Base-by-base conservation (phyloP, 2,888 invertebrate genomes). In the Glaucopsyche alexis region DNA sequence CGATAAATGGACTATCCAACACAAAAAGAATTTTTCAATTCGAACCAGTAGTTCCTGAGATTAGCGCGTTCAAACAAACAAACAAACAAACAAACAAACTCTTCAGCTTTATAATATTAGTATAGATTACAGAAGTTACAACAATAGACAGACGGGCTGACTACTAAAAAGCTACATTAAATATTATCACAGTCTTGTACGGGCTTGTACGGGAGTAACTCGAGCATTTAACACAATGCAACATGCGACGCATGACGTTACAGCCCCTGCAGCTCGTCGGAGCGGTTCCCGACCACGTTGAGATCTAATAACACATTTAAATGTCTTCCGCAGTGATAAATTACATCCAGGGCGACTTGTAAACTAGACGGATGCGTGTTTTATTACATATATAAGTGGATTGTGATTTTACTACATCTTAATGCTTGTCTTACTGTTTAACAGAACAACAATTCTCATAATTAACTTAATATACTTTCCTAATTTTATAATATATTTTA, bases 361-460 rank as follows among this genome's bases (percentile, higher is more conserved):
- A 29, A 60, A 60, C 60, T 60, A 60, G 60, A 60, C 60, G 29
- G 60, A 60, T 29, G 60, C 29, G 29, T 11, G 60, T 60, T 60
- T 60, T 60, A 60, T 19, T 60, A 38, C 13, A 29, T 60, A 38
- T 7, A 29, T 55, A 55, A 38, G 19, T 29, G 60, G 60, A 60
- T 29, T 60, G 60, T 29, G 60, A 29, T 38, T 60, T 60, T 13
- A 13, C 60, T 29, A 13, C 60, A 13, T 13, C 29, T 13, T 29
- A 14, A 60, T 11, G 29, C 7, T 60, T 2, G 60, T 29, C 29
- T 60, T 19, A 19, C 29, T 29, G 60, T 19, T 60, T 19, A 7
- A 11, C 8, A 52, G 52, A 29, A 29, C 29, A 3, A 2, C 29
- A 29, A 29, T 29, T 29, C 29, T 29, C 29, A 4, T 29, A 29